These are phyloP conservation scores for Okamejei kenojei DNA, from an alignment of 2,797 vertebrate genomes.

Conservation along the genomic window DNA sequence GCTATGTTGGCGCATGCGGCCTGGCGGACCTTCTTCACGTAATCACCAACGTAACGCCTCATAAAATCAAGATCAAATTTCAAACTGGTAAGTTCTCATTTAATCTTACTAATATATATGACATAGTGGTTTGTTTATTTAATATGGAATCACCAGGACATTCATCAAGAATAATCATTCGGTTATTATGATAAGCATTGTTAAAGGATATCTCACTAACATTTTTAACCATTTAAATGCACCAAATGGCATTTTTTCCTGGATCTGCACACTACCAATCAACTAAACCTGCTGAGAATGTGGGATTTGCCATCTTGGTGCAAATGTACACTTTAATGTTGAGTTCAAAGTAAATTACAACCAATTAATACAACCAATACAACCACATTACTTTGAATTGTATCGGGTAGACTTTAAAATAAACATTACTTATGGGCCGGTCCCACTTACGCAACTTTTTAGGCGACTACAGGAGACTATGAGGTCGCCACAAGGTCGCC, in stretches of 20 bases:
- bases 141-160: background rate
- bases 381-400: background rate
- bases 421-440: too few species aligned
- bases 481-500: too few species aligned
- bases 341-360: background rate
- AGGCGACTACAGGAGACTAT: too few species aligned
- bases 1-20: too few species aligned
- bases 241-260: background rate
- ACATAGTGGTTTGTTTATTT: background rate
- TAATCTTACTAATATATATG: too few species aligned
- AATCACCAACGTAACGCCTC: too few species aligned
- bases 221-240: background rate
- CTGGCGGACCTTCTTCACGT: too few species aligned
- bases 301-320: background rate
- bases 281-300: background rate
- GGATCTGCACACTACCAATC: background rate
- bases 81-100: too few species aligned
- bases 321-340: background rate
- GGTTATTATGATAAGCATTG: background rate
- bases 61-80: too few species aligned
- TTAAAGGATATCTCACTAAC: too few species aligned
- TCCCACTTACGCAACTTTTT: too few species aligned
- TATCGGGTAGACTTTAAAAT: too few species aligned
- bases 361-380: background rate
- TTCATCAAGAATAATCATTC: background rate